Evolutionary conservation across 2,797 vertebrate species (phyloP).

Genomic region (Botia kubotai): DNA sequence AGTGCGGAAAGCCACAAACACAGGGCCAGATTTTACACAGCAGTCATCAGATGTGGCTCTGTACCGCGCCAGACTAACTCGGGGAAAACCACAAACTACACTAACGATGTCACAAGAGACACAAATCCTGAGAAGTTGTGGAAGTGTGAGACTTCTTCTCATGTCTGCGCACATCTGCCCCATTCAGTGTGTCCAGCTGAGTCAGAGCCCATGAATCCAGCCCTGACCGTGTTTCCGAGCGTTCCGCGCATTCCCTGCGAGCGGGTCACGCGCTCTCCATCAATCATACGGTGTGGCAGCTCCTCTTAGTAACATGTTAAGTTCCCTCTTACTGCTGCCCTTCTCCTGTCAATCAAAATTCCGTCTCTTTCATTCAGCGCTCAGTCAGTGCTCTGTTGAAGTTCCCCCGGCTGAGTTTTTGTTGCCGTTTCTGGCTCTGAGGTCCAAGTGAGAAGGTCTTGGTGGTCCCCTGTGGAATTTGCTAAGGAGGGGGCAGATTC

Average conservation of each 20-base stretch:
- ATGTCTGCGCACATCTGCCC: constrained; percentile 44
- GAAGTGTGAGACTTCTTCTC: constrained; percentile 23
- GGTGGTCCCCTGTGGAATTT: constrained; percentile 93
- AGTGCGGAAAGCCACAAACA: constrained; percentile 65
- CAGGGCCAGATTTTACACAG: constrained; percentile 59
- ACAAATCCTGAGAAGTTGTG: constrained; percentile 6
- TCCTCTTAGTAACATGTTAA: constrained; percentile 38
- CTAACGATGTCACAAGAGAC: constrained; percentile 45
- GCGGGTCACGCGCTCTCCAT: constrained; percentile 50
- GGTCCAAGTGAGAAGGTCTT: constrained; percentile 76
- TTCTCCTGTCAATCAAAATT: constrained; percentile 60
- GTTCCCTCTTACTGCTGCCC: constrained; percentile 54
- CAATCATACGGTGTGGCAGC: constrained; percentile 37
- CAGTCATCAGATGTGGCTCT: constrained; percentile 36
- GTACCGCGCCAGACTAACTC: constrained; percentile 44
- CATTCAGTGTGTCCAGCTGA: constrained; percentile 17
- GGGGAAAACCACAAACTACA: constrained; percentile 31
- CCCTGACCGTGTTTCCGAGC: constrained; percentile 34
- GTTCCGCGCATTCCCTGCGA: constrained; percentile 57
- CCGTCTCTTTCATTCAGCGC: constrained; percentile 57
- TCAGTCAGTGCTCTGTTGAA: constrained; percentile 67
- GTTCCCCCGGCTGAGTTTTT: constrained; percentile 64
- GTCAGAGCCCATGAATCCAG: constrained; percentile 56
- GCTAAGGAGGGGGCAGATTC: constrained; percentile 75
- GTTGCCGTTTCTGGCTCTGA: constrained; percentile 73